These are phyloP conservation scores for Labeo rohita DNA, from an alignment of 2,113 vertebrate species.

Conservation along the genomic window DNA sequence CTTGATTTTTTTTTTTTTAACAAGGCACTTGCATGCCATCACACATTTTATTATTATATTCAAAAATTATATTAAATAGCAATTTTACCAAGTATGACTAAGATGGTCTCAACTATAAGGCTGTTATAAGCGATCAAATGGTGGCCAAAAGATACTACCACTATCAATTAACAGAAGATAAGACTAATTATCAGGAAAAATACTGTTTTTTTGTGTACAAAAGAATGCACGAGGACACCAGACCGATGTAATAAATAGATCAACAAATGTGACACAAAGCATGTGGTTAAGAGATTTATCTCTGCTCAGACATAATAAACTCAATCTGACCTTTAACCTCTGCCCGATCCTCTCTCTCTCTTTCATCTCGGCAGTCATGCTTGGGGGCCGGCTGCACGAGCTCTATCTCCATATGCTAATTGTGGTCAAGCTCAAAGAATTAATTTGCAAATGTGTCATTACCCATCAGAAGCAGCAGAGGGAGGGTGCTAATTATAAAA, in stretches of 20 bases:
- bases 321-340: conserved; percentile 16
- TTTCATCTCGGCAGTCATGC: conserved; percentile 55
- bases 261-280: conserved; percentile 19
- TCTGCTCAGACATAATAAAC: conserved; percentile 25
- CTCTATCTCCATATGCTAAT: conserved; percentile 87
- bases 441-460: conserved; percentile 99
- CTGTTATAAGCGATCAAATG: neutral
- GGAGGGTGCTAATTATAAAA: conserved; percentile 97
- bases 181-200: neutral
- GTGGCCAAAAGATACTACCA: neutral
- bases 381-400: conserved; percentile 77
- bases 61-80: too few relatives aligned
- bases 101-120: neutral
- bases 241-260: neutral
- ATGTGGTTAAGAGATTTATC: conserved; percentile 5
- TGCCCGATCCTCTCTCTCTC: conserved; percentile 5
- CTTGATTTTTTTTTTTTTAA: too few relatives aligned
- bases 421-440: conserved; percentile 90
- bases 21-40: too few relatives aligned
- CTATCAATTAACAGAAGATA: neutral
- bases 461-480: conserved; percentile 93
- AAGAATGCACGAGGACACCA: neutral
- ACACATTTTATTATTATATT: too few relatives aligned
- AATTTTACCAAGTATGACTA: neutral
- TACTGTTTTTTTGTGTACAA: neutral